Base-by-base conservation (phyloP, 2,113 vertebrate genomes). In the Galemys pyrenaicus region DNA sequence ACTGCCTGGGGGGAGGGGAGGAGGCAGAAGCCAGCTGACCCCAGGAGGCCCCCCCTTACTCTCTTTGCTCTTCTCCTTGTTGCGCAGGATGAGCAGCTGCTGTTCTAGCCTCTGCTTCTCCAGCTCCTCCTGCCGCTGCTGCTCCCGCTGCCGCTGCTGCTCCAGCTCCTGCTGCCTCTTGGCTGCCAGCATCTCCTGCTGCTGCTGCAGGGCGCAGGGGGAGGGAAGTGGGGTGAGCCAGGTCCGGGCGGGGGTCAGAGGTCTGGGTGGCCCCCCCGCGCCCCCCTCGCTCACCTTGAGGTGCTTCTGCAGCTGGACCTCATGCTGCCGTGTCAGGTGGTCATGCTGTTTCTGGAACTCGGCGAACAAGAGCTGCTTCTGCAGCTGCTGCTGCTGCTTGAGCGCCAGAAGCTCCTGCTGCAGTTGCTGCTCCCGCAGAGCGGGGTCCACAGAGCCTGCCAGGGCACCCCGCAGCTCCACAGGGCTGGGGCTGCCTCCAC, bases 341-440 rank as follows among this genome's bases (percentile, higher is more conserved):
- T 99, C 99, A 0, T 99, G 99, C 97, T 99, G 99, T 83, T 99
- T 99, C 98, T 99, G 99, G 97, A 99, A 99, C 98, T 99, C 99
- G 0, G 99, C 99, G 15, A 99, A 99, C 84, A 99, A 98, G 89
- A 99, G 98, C 96, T 99, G 99, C 95, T 99, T 99, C 98, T 99
- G 99, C 51, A 99, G 98, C 92, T 99, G 99, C 97, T 99, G 99
- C 97, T 99, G 99, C 96, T 99, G 99, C 96, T 99, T 99, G 35
- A 99, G 99, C 0, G 99, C 98, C 84, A 99, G 96, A 1, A 99
- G 98, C 94, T 99, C 99, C 83, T 99, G 99, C 97, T 99, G 99
- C 82, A 99, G 98, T 95, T 99, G 99, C 98, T 99, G 99, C 96
- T 99, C 99, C 64, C 99, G 98, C 32, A 98, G 94, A 1, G 96